Evolutionary conservation across 2,113 vertebrate species (phyloP).

Genomic region (Triplophysa rosa): DNA sequence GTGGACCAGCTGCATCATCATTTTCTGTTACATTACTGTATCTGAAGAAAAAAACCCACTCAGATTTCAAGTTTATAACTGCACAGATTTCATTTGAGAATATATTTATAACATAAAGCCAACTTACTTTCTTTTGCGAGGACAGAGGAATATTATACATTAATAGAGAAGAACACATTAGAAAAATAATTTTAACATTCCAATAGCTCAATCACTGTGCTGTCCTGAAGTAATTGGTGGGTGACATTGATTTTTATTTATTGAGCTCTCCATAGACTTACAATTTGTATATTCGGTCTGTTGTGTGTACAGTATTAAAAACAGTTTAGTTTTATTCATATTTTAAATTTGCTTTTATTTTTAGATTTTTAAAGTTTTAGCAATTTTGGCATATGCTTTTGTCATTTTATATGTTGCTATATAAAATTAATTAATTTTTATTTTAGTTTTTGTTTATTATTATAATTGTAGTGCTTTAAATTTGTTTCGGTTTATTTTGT

Average conservation of each 20-base stretch:
- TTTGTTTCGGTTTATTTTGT: too few relatives aligned
- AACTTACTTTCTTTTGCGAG: not conserved
- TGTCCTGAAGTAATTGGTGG: not conserved
- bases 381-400: too few relatives aligned
- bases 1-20: conserved; percentile 6
- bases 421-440: too few relatives aligned
- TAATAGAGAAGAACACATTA: not conserved
- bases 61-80: not conserved
- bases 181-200: conserved; percentile 3
- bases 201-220: not conserved
- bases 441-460: too few relatives aligned
- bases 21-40: not conserved
- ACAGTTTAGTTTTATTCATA: too few relatives aligned
- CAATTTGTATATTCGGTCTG: not conserved
- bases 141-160: conserved; percentile 1
- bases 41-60: too few relatives aligned
- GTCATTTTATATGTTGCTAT: too few relatives aligned
- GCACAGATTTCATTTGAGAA: not conserved
- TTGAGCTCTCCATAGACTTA: not conserved
- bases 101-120: not conserved
- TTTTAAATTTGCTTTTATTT: too few relatives aligned
- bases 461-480: too few relatives aligned
- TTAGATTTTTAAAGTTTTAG: too few relatives aligned
- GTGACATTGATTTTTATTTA: not conserved
- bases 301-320: not conserved